phyloP scores from a whole-genome alignment of 2,888 invertebrate species.

The Nephrocerus scutellatus region DNA sequence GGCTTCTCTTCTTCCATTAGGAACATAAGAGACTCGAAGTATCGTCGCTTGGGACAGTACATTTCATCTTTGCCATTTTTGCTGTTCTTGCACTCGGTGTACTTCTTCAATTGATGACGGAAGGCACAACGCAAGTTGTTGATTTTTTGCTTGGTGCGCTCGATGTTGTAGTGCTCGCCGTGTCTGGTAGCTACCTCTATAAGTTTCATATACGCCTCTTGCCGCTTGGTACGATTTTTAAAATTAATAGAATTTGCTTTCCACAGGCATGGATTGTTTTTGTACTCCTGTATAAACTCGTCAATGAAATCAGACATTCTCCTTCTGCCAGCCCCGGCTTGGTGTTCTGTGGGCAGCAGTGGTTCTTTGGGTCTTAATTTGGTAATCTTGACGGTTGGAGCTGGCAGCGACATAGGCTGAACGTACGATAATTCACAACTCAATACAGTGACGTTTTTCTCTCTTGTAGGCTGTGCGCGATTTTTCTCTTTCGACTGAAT shows the following conservation, averaged over 20 bases:
- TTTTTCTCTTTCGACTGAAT: too few relatives aligned
- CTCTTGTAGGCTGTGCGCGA: too few relatives aligned
- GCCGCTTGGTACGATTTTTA: slow-evolving; percentile 41
- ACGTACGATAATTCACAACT: too few relatives aligned
- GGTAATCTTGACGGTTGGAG: too few relatives aligned
- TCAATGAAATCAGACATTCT: slow-evolving; percentile 48
- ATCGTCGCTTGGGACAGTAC: slow-evolving; percentile 44
- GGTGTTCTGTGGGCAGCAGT: too few relatives aligned
- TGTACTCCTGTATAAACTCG: slow-evolving; percentile 45
- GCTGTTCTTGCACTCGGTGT: slow-evolving; percentile 40
- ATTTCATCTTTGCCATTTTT: slow-evolving; percentile 44
- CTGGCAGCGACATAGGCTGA: too few relatives aligned
- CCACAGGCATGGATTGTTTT: slow-evolving; percentile 45
- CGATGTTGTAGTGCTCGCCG: slow-evolving; percentile 45
- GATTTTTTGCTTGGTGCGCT: slow-evolving; percentile 46
- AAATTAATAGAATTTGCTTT: slow-evolving; percentile 44
- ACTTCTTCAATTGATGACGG: slow-evolving; percentile 44
- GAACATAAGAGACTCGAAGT: slow-evolving; percentile 46
- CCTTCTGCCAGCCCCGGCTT: too few relatives aligned
- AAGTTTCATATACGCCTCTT: slow-evolving; percentile 44
- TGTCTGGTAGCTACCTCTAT: slow-evolving; percentile 46
- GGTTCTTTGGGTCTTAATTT: too few relatives aligned
- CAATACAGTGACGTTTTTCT: too few relatives aligned
- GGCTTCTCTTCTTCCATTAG: slow-evolving; percentile 43
- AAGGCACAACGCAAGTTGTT: slow-evolving; percentile 46